A percentile compares a stretch with the other conserved stretches of the same genome.
These are phyloP conservation scores for Drosophila lutescens DNA, from an alignment of 2,888 invertebrate species.

Conservation along the genomic window DNA sequence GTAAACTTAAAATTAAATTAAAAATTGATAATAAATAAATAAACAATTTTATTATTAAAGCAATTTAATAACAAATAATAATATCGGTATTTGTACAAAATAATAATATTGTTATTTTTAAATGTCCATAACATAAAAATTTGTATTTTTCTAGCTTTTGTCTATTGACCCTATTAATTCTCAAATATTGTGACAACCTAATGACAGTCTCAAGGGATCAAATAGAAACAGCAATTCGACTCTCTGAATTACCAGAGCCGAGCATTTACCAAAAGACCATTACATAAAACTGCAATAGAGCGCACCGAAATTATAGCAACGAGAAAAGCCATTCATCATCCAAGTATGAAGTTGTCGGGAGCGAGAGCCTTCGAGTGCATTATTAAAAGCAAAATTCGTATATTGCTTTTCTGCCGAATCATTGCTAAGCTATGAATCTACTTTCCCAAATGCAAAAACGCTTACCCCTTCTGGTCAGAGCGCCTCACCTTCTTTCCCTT, in stretches of 20 bases:
- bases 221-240: background rate
- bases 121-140: too few relatives aligned
- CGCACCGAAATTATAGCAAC: slow-evolving; percentile 31
- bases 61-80: too few relatives aligned
- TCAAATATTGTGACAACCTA: slow-evolving; percentile 29
- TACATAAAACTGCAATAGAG: slow-evolving; percentile 37
- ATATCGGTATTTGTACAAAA: too few relatives aligned
- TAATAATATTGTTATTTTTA: too few relatives aligned
- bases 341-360: slow-evolving; percentile 22
- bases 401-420: slow-evolving; percentile 47
- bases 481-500: background rate
- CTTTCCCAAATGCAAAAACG: slow-evolving; percentile 56
- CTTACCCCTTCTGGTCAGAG: slow-evolving; percentile 13
- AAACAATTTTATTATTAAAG: too few relatives aligned
- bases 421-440: slow-evolving; percentile 54
- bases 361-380: slow-evolving; percentile 27
- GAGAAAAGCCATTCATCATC: slow-evolving; percentile 53
- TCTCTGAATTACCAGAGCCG: slow-evolving; percentile 5
- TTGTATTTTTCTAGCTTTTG: background rate
- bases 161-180: background rate
- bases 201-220: slow-evolving; percentile 38
- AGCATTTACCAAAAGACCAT: slow-evolving; percentile 29
- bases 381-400: slow-evolving; percentile 41
- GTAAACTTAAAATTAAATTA: too few relatives aligned
- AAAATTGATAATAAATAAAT: background rate